These are phyloP conservation scores for Sesia bembeciformis DNA, from an alignment of 2,888 invertebrate genomes.

Conservation along the genomic window DNA sequence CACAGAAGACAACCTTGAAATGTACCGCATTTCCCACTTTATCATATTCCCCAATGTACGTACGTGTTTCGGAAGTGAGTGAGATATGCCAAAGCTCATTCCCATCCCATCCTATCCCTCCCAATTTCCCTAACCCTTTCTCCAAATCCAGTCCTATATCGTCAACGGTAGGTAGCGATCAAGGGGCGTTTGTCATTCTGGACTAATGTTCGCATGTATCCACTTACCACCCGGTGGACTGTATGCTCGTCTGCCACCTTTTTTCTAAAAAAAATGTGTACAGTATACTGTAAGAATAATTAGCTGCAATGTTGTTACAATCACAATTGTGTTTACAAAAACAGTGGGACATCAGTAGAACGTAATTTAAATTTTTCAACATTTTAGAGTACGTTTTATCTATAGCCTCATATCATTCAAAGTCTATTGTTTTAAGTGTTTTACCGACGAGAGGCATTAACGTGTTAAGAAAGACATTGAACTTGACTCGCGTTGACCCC, in stretches of 20 bases:
- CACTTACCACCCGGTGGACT: not conserved
- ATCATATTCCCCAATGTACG: not conserved
- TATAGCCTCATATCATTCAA: slow-evolving; percentile 35
- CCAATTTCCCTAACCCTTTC: not conserved
- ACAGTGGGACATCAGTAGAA: no score
- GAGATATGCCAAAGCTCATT: not conserved
- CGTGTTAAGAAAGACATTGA: slow-evolving; percentile 40
- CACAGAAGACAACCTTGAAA: no score
- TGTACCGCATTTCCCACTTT: no score
- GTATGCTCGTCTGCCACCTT: slow-evolving; percentile 5
- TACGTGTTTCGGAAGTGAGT: not conserved
- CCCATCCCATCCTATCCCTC: not conserved
- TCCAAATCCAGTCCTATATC: not conserved
- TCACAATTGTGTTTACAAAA: no score
- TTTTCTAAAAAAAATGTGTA: not conserved
- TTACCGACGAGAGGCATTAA: slow-evolving; percentile 42
- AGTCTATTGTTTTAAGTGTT: slow-evolving; percentile 48
- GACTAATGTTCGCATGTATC: not conserved
- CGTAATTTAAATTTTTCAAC: slow-evolving; percentile 16
- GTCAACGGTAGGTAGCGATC: not conserved
- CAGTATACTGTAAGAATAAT: no score
- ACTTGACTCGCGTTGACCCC: slow-evolving; percentile 50
- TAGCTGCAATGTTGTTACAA: no score
- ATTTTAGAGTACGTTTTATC: slow-evolving; percentile 42
- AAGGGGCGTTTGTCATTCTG: not conserved